A percentile compares a stretch with the other conserved stretches of the same genome.
Conservation (phyloP, 2,888 invertebrate species). For the Achlya flavicornis region DNA sequence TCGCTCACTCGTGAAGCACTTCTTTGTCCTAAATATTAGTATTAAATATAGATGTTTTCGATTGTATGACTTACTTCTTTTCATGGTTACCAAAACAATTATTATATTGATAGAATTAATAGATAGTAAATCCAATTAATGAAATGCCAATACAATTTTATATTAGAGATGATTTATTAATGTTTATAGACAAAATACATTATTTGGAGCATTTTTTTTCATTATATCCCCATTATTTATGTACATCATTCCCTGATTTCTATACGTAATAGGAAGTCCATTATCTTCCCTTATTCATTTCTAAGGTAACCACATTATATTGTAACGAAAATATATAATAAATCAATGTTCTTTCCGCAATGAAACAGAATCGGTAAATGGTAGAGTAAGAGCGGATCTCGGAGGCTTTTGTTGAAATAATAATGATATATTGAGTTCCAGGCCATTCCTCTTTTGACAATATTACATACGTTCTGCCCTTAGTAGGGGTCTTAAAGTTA, state of each 20-base stretch:
- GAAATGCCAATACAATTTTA: too few species aligned
- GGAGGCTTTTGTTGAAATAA: constrained; percentile 38
- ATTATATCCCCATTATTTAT: not conserved
- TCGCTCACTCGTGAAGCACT: not conserved
- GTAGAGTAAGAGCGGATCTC: constrained; percentile 20
- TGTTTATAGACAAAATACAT: not conserved
- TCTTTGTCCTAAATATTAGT: not conserved
- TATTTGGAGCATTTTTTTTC: not conserved
- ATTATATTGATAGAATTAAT: too few species aligned
- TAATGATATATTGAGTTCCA: constrained; percentile 35
- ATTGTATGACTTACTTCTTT: too few species aligned
- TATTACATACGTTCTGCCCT: not conserved
- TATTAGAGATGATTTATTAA: too few species aligned
- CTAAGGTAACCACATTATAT: constrained; percentile 6
- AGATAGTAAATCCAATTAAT: too few species aligned
- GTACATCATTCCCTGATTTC: not conserved
- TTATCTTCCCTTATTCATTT: constrained; percentile 5
- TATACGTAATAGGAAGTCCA: not conserved
- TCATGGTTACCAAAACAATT: too few species aligned
- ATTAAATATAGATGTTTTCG: not conserved
- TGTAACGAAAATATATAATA: constrained; percentile 29
- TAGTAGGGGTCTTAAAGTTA: not conserved
- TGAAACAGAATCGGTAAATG: constrained; percentile 41
- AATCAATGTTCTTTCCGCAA: constrained; percentile 35
- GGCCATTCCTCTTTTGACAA: not conserved